Conservation (phyloP, 2,888 invertebrate genomes). For the Chydorus sphaericus region DNA sequence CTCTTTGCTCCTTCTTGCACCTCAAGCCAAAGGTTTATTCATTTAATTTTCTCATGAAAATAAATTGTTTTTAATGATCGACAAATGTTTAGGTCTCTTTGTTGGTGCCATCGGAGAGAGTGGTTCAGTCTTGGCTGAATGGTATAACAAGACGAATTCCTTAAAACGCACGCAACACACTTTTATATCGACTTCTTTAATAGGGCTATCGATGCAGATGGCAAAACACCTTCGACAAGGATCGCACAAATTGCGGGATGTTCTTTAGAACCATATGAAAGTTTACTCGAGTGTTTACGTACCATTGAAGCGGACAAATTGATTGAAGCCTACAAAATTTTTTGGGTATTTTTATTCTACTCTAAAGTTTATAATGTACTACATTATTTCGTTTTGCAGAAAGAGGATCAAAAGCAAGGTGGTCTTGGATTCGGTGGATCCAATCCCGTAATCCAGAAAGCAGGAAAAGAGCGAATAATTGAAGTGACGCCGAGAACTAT, state of each 20-base stretch:
- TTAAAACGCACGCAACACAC: no score
- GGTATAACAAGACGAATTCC: no score
- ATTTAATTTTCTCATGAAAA: no score
- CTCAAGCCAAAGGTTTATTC: constrained; percentile 1
- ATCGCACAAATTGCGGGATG: constrained; percentile 21
- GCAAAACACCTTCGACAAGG: constrained; percentile 17
- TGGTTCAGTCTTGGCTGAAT: constrained; percentile 19
- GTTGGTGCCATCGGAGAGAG: constrained; percentile 19
- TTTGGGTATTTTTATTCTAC: constrained; percentile 4
- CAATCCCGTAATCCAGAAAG: constrained; percentile 15
- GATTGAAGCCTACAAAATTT: background rate
- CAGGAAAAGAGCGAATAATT: constrained; percentile 9
- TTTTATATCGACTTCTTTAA: no score
- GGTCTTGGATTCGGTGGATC: constrained; percentile 16
- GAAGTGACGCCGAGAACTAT: constrained; percentile 11
- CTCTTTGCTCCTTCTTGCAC: constrained; percentile 13
- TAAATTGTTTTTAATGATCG: no score
- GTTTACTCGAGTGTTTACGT: constrained; percentile 8
- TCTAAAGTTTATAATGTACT: background rate
- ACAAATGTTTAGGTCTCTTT: constrained; percentile 17
- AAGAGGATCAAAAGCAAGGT: constrained; percentile 14
- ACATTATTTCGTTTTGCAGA: background rate
- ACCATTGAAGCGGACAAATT: background rate
- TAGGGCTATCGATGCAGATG: background rate
- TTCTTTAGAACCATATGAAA: constrained; percentile 7